phyloP scores from a whole-genome alignment of 1,140 invertebrate species.

The Zophobas atratus region DNA sequence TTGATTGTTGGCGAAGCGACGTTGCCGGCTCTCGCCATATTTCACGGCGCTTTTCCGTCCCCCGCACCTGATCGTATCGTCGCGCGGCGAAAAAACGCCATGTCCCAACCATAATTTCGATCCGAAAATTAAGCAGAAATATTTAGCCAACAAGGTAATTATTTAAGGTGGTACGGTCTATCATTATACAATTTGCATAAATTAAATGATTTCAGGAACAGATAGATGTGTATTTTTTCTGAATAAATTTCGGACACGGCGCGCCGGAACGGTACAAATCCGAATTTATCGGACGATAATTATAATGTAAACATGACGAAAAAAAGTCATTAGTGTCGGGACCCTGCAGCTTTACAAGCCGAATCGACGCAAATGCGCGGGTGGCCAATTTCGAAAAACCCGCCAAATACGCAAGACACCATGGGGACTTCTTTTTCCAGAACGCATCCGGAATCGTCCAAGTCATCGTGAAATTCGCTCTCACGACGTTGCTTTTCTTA shows the following conservation, averaged over 20 bases:
- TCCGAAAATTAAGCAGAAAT: constrained; percentile 48
- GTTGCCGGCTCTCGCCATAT: constrained; percentile 21
- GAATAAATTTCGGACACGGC: constrained; percentile 43
- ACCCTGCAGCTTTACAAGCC: not conserved
- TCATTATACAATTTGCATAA: constrained; percentile 51
- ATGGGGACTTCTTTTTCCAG: no score
- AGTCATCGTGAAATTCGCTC: no score
- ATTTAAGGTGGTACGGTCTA: constrained; percentile 44
- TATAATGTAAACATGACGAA: constrained; percentile 26
- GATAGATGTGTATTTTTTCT: constrained; percentile 42
- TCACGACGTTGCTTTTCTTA: no score
- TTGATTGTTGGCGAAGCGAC: constrained; percentile 49
- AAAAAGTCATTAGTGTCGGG: constrained; percentile 22
- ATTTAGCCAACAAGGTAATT: constrained; percentile 49
- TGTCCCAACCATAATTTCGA: constrained; percentile 33
- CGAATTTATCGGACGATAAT: constrained; percentile 34
- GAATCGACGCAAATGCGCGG: constrained; percentile 5
- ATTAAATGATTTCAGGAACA: constrained; percentile 50
- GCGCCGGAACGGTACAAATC: constrained; percentile 20
- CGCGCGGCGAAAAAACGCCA: constrained; percentile 17
- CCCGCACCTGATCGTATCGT: constrained; percentile 26
- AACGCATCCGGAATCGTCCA: no score
- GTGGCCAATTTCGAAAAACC: not conserved
- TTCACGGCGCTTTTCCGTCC: constrained; percentile 2
- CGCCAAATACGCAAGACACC: no score